A percentile compares a stretch with the other conserved stretches of the same genome.
phyloP scores from a whole-genome alignment of 2,113 vertebrate species.

The Albula glossodonta region DNA sequence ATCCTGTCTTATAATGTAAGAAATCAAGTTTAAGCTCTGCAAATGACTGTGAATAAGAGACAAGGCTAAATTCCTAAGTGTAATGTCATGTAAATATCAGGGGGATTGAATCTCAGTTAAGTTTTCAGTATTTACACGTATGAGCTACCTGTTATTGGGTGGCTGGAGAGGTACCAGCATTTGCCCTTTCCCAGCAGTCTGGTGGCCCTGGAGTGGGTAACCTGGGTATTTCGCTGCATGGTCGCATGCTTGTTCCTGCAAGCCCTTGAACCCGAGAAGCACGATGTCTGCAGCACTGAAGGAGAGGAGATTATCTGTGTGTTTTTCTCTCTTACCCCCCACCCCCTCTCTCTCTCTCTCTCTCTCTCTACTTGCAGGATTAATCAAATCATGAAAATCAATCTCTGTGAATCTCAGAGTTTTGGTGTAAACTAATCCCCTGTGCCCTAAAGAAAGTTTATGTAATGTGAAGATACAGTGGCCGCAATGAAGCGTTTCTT shows the following conservation, averaged over 20 bases:
- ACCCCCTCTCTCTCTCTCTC: background rate
- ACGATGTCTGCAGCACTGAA: background rate
- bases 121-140: no score
- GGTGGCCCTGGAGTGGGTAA: background rate
- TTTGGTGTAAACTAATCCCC: slow-evolving; percentile 37
- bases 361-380: slow-evolving; percentile 38
- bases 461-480: slow-evolving; percentile 37
- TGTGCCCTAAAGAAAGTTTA: slow-evolving; percentile 43
- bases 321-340: slow-evolving; percentile 14
- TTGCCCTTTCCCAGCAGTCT: background rate
- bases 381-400: slow-evolving; percentile 45
- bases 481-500: slow-evolving; percentile 28
- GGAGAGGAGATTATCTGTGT: slow-evolving; percentile 5
- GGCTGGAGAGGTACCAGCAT: no score
- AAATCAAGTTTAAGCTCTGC: no score
- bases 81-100: no score
- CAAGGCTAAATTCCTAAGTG: no score
- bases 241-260: background rate
- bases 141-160: no score
- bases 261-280: background rate
- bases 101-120: no score
- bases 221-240: background rate
- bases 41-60: no score
- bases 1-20: no score
- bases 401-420: slow-evolving; percentile 32